Conservation (phyloP, 2,888 invertebrate species). For the Patella ulyssiponensis region DNA sequence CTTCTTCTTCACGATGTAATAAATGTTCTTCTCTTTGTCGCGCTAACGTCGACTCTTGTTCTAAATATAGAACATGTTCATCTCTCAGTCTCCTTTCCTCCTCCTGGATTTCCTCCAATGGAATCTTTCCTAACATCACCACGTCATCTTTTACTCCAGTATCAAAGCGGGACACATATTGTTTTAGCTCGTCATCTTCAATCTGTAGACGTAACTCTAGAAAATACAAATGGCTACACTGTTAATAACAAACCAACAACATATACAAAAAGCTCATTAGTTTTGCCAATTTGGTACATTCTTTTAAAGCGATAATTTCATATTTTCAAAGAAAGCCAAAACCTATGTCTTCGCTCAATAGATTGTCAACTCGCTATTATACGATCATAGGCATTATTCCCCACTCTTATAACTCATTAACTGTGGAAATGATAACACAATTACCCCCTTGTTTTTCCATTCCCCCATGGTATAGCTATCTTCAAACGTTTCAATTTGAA, state of each 20-base stretch:
- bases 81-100: slow-evolving; percentile 67
- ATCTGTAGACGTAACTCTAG: slow-evolving; percentile 60
- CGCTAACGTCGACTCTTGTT: slow-evolving; percentile 59
- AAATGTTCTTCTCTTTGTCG: slow-evolving; percentile 54
- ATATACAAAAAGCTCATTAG: background rate
- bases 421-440: too few relatives aligned
- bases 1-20: slow-evolving; percentile 58
- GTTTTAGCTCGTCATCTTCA: slow-evolving; percentile 60
- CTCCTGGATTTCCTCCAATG: slow-evolving; percentile 67
- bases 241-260: background rate
- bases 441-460: too few relatives aligned
- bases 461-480: too few relatives aligned
- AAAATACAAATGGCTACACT: slow-evolving; percentile 10
- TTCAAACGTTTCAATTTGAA: too few relatives aligned
- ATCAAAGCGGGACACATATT: slow-evolving; percentile 65
- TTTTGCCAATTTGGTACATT: background rate
- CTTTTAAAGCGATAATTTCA: too few relatives aligned
- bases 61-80: slow-evolving; percentile 65
- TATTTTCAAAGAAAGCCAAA: too few relatives aligned
- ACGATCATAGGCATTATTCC: too few relatives aligned
- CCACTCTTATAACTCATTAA: too few relatives aligned
- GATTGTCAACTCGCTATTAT: too few relatives aligned
- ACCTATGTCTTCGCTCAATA: too few relatives aligned
- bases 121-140: slow-evolving; percentile 67
- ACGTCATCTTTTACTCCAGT: slow-evolving; percentile 63